Evolutionary conservation across 2,797 vertebrate genomes (phyloP), one percentile per base, ranked within the genome.

Genomic region (Micrastur ruficollis): DNA sequence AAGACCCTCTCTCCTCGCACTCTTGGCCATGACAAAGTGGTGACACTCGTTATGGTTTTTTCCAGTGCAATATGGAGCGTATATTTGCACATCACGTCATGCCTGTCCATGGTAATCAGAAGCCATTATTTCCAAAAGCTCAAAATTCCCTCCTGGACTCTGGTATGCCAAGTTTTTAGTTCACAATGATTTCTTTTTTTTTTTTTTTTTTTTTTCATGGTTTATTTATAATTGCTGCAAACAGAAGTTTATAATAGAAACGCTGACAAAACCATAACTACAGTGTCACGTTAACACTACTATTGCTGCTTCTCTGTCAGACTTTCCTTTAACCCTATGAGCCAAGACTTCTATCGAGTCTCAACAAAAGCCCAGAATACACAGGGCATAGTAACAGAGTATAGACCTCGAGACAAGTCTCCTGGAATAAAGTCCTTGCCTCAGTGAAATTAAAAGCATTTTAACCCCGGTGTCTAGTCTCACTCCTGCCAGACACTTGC

Each of bases 51-150:
- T 89, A 49, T 40, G 67, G 2, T 83, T 73, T 56, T 76, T 84
- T 31, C 90, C 71, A 65, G 72, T 4, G 44, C 67, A 74, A 67
- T 82, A 80, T 50, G 72, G 83, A 91, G 74, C 14, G 58, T 89
- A 82, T 82, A 86, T 94, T 96, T 96, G 92, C 89, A 96, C 94
- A 95, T 93, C 95, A 85, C 87, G 93, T 95, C 95, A 96, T 94
- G 95, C 93, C 68, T 96, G 94, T 94, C 94, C 78, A 22, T 74
- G 89, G 93, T 94, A 97, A 97, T 97, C 97, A 96, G 86, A 92
- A 96, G 74, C 89, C 90, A 94, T 94, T 97, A 93, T 92, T 95
- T 95, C 94, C 81, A 85, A 97, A 97, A 92, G 96, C 94, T 95
- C 75, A 82, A 85, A 90, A 95, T 92, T 95, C 95, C 96, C 96